phyloP scores from a whole-genome alignment of 2,797 vertebrate genomes.

The Coranthus polyacanthus region DNA sequence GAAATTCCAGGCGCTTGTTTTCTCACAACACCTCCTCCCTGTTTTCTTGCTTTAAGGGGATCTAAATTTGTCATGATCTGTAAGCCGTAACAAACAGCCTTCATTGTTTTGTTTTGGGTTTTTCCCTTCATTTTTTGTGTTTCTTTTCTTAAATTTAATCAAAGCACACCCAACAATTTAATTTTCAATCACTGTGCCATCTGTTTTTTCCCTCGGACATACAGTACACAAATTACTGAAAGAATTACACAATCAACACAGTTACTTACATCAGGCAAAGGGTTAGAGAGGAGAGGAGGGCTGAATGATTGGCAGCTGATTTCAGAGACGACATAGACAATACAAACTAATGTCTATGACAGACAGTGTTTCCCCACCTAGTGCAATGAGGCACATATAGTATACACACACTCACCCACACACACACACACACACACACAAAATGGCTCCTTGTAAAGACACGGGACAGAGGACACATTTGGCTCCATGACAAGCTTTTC shows the following conservation, averaged over 20 bases:
- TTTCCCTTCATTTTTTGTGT: constrained; percentile 9
- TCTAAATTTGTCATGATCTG: constrained; percentile 62
- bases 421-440: constrained; percentile 38
- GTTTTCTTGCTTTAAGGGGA: constrained; percentile 59
- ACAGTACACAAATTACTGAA: constrained; percentile 82
- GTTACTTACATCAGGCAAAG: constrained; percentile 81
- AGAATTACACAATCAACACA: constrained; percentile 82
- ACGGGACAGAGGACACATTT: constrained; percentile 78
- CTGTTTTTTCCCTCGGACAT: constrained; percentile 69
- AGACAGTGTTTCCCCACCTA: constrained; percentile 70
- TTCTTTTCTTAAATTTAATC: constrained; percentile 60
- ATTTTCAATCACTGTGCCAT: constrained; percentile 64
- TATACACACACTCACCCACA: constrained; percentile 57
- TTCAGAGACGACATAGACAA: constrained; percentile 79
- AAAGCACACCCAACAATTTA: constrained; percentile 70
- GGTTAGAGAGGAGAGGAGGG: constrained; percentile 57
- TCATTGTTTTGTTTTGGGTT: background rate
- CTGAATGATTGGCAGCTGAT: constrained; percentile 74
- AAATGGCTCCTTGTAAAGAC: constrained; percentile 77
- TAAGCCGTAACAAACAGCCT: constrained; percentile 53
- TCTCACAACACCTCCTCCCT: constrained; percentile 63
- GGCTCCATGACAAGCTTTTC: constrained; percentile 68
- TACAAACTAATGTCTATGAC: constrained; percentile 80
- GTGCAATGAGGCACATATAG: constrained; percentile 76
- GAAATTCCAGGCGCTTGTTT: constrained; percentile 49